Evolutionary conservation across 35 echinoderm and acorn worm genomes (phyloP).

Genomic region (Heliocidaris erythrogramma): DNA sequence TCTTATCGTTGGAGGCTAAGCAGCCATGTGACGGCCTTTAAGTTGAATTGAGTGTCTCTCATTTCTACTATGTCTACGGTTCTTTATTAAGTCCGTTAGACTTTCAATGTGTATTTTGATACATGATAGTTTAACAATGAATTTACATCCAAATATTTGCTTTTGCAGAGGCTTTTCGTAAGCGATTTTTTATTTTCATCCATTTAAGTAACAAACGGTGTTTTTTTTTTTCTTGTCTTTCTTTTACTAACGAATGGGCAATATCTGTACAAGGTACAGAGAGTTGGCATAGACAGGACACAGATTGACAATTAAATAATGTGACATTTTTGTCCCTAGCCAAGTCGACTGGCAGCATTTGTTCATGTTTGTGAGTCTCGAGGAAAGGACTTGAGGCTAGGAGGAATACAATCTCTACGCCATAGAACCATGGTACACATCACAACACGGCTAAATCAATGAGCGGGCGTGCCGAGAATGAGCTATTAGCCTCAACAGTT

Average conservation of each 20-base stretch:
- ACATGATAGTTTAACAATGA: too few species aligned
- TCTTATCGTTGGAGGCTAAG: too few species aligned
- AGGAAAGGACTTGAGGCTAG: background rate
- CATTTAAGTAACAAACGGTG: too few species aligned
- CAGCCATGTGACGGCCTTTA: too few species aligned
- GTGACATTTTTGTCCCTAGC: background rate
- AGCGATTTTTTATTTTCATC: background rate
- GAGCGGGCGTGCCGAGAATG: slow-evolving; percentile 20
- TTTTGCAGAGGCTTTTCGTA: background rate
- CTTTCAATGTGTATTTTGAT: too few species aligned
- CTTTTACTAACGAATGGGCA: too few species aligned
- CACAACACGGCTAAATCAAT: slow-evolving; percentile 18
- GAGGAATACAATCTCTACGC: slow-evolving; percentile 1
- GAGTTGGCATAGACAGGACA: background rate
- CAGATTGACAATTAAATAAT: background rate
- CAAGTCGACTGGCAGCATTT: background rate
- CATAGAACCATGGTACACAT: background rate
- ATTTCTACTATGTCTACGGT: too few species aligned
- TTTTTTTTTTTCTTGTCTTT: too few species aligned
- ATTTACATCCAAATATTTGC: background rate
- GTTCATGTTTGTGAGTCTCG: background rate
- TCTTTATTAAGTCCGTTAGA: too few species aligned
- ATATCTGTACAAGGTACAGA: background rate
- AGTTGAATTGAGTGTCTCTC: too few species aligned
- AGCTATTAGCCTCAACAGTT: slow-evolving; percentile 1